These are phyloP conservation scores for Galerucella calmariensis DNA, from an alignment of 2,888 invertebrate genomes.

Conservation along the genomic window DNA sequence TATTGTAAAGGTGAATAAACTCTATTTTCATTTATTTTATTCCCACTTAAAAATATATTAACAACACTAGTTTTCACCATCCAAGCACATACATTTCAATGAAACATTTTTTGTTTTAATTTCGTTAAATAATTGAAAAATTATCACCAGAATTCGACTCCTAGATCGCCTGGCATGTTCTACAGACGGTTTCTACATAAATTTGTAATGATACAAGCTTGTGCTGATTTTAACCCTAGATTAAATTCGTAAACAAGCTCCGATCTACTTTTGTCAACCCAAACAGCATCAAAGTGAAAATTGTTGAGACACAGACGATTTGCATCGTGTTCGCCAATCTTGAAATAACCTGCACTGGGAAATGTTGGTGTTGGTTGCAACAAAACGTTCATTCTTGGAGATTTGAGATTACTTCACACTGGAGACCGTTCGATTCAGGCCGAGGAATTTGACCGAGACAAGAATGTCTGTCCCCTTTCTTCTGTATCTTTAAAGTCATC, in stretches of 20 bases:
- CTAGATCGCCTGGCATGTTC: no score
- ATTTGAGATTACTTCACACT: slow-evolving; percentile 20
- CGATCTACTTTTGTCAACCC: background rate
- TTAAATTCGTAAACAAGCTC: background rate
- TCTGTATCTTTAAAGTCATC: slow-evolving; percentile 27
- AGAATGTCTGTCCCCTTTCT: slow-evolving; percentile 34
- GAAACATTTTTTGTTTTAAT: no score
- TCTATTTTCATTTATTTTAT: no score
- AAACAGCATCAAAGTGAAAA: slow-evolving; percentile 7
- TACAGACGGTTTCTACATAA: no score
- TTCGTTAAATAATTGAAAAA: no score
- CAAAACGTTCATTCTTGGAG: slow-evolving; percentile 11
- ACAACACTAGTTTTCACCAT: background rate
- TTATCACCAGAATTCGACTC: no score
- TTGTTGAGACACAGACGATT: slow-evolving; percentile 7
- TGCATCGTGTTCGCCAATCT: background rate
- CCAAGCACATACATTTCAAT: background rate
- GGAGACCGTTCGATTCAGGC: slow-evolving; percentile 32
- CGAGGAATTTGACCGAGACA: slow-evolving; percentile 32
- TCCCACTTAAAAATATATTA: background rate
- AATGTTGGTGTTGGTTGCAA: slow-evolving; percentile 14
- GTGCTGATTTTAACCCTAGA: background rate
- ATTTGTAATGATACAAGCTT: background rate
- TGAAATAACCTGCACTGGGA: slow-evolving; percentile 17
- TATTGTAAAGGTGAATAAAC: no score